Percentiles rank a stretch among this genome's conserved stretches.
Evolutionary conservation across 2,113 vertebrate genomes (phyloP).

Genomic region (Tiliqua scincoides): DNA sequence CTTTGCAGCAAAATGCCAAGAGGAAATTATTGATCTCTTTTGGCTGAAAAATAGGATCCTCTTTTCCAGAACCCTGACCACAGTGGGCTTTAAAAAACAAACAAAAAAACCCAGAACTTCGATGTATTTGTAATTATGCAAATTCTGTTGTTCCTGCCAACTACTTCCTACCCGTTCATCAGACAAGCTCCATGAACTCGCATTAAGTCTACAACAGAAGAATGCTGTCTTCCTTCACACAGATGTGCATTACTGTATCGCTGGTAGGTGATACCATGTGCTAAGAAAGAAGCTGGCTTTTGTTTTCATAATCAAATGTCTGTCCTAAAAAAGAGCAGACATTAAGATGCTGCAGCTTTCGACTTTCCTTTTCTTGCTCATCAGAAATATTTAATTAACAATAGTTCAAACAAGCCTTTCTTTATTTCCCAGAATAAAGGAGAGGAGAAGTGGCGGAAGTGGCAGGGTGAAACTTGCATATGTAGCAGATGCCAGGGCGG

Average conservation of each 20-base stretch:
- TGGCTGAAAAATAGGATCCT: background rate
- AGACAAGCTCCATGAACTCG: background rate
- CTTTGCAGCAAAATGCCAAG: background rate
- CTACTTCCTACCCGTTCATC: background rate
- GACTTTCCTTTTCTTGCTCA: background rate
- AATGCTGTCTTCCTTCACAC: background rate
- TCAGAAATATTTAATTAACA: conserved; percentile 9
- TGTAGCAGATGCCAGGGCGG: conserved; percentile 6
- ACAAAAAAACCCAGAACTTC: background rate
- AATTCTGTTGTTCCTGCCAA: background rate
- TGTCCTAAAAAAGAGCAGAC: background rate
- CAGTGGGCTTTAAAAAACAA: background rate
- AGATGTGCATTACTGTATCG: background rate
- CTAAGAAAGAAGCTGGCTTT: background rate
- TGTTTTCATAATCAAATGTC: background rate
- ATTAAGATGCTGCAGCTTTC: background rate
- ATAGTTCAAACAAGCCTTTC: background rate
- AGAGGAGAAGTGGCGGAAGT: background rate
- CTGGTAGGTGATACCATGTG: background rate
- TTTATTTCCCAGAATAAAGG: background rate
- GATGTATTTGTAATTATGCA: conserved; percentile 1
- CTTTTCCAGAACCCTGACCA: background rate
- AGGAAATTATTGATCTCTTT: background rate
- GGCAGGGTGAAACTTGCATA: background rate
- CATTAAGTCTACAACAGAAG: background rate